Conservation (phyloP, 2,113 vertebrate genomes). For the Dryoscopus gambensis region DNA sequence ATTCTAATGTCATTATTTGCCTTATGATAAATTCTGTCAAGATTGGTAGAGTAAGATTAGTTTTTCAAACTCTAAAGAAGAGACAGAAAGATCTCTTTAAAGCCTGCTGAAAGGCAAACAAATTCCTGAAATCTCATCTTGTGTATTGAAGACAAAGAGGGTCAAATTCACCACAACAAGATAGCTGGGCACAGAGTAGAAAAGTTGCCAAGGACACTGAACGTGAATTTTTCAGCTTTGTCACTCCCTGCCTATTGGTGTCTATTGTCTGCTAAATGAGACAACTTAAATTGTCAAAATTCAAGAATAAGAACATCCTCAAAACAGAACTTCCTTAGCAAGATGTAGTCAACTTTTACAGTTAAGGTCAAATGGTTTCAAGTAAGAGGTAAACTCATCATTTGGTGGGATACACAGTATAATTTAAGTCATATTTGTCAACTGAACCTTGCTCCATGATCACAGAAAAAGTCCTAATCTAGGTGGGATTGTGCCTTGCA, state of each 20-base stretch:
- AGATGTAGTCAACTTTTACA: not conserved
- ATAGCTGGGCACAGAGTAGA: not conserved
- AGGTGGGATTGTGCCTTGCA: not conserved
- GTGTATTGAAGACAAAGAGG: not conserved
- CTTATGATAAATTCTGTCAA: slow-evolving; percentile 17
- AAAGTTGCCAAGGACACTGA: not conserved
- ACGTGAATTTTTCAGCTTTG: not conserved
- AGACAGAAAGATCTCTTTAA: not conserved
- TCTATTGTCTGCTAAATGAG: not conserved
- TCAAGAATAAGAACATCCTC: not conserved
- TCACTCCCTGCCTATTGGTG: not conserved
- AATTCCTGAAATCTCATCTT: not conserved
- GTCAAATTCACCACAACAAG: not conserved
- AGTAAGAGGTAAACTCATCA: not conserved
- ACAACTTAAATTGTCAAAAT: not conserved
- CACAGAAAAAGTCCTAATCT: not conserved
- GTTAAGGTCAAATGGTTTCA: not conserved
- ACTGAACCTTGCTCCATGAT: not conserved
- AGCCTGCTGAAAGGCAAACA: not conserved
- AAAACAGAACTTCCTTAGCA: not conserved
- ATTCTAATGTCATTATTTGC: slow-evolving; percentile 19
- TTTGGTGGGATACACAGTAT: not conserved
- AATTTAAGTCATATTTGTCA: not conserved
- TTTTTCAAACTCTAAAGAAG: not conserved
- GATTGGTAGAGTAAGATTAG: not conserved